Evolutionary conservation across 2,113 vertebrate species (phyloP).

Genomic region (Rhinolophus sinicus): DNA sequence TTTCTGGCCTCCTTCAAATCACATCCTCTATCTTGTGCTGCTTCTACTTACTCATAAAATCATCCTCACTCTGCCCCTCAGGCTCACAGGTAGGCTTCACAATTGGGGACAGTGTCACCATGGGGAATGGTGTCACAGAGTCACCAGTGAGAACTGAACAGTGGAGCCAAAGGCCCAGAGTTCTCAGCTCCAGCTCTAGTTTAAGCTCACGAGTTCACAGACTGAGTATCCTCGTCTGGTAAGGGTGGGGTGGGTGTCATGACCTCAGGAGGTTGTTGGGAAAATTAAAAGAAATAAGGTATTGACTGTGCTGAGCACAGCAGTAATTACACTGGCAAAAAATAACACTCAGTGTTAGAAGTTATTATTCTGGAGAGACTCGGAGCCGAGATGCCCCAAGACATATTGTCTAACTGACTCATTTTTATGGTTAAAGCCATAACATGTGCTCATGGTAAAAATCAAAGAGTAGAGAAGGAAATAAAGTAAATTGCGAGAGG

Average conservation of each 20-base stretch:
- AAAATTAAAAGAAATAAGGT: neutral
- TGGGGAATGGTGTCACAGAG: rapidly evolving
- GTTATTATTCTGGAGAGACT: neutral
- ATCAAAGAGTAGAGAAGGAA: neutral
- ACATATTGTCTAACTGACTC: neutral
- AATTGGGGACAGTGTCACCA: rapidly evolving
- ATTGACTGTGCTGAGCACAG: neutral
- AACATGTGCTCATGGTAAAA: neutral
- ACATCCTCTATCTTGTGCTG: neutral
- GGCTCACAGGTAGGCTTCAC: neutral
- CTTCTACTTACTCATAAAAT: neutral
- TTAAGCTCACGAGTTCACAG: neutral
- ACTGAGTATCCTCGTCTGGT: neutral
- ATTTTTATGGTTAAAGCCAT: neutral
- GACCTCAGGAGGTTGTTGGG: neutral
- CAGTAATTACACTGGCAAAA: neutral
- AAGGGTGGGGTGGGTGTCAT: neutral
- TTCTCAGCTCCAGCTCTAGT: neutral
- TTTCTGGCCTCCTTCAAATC: neutral
- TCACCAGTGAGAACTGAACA: neutral
- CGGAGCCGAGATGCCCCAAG: neutral
- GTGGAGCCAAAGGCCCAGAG: neutral
- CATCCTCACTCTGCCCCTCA: neutral
- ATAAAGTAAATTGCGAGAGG: neutral
- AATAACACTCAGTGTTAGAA: neutral